Evolutionary conservation across 2,113 vertebrate genomes (phyloP), one percentile per base, ranked within the genome.

Genomic region (Antigone vipio): DNA sequence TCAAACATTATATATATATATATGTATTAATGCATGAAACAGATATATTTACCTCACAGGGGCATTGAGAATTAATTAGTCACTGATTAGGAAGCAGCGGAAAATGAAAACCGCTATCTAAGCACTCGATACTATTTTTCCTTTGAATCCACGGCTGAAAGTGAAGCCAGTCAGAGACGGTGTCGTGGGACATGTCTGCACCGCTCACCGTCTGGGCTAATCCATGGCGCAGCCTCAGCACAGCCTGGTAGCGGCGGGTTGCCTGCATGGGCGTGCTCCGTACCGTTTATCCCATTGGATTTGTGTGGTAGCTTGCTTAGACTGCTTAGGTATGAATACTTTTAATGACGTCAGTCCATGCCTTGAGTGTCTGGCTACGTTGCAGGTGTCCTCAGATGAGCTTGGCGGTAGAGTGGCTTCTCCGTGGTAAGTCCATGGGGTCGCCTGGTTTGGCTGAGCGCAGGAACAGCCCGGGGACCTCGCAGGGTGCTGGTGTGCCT

Each of bases 11-110:
- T 47, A 64, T 97, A 94, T 91, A 94, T 91, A 72, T 94, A 92
- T 95, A 95, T 95, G 92, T 97, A 95, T 96, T 93, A 97, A 97
- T 97, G 95, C 97, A 96, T 93, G 94, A 96, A 97, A 97, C 95
- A 95, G 97, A 97, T 85, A 94, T 85, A 95, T 96, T 96, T 97
- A 97, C 96, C 96, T 96, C 97, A 86, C 85, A 94, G 92, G 94
- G 97, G 93, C 95, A 96, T 7, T 95, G 96, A 97, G 94, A 92
- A 97, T 96, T 98, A 98, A 98, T 97, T 97, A 98, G 91, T 29
- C 1, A 0, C 89, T 97, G 95, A 97, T 97, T 95, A 94, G 92
- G 92, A 93, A 92, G 95, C 2, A 4, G 76, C 64, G 74, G 96
- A 44, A 95, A 96, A 94, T 55, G 80, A 93, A 97, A 96, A 63